A percentile compares a stretch with the other conserved stretches of the same genome.
These are phyloP conservation scores for Sabatieria punctata DNA, from an alignment of 2,888 invertebrate species.

Conservation along the genomic window DNA sequence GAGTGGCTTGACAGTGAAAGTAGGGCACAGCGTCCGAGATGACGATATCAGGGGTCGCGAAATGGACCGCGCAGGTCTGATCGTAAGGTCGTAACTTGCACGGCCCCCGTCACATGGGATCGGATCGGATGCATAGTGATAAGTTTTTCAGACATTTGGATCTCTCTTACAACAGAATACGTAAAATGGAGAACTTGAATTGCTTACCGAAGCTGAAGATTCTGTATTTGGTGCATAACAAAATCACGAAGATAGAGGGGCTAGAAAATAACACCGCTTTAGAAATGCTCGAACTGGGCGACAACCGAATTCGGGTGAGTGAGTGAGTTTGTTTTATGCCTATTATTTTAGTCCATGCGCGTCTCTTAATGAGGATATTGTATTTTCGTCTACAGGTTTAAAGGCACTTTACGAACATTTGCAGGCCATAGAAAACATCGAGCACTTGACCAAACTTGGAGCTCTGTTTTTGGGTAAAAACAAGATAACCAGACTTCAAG, in stretches of 20 bases:
- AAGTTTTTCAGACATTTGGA: slow-evolving; percentile 58
- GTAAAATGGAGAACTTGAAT: slow-evolving; percentile 34
- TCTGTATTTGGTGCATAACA: slow-evolving; percentile 39
- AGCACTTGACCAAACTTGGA: slow-evolving; percentile 52
- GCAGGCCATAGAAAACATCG: slow-evolving; percentile 53
- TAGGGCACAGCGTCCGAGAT: too few species aligned
- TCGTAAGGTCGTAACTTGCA: too few species aligned
- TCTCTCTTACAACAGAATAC: slow-evolving; percentile 72
- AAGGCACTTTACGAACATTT: background rate
- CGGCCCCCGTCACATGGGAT: too few species aligned
- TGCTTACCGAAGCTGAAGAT: slow-evolving; percentile 30
- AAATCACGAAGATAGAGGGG: slow-evolving; percentile 35
- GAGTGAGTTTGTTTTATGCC: too few species aligned
- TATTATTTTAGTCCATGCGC: slow-evolving; percentile 3
- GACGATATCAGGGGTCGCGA: too few species aligned
- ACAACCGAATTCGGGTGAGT: slow-evolving; percentile 65
- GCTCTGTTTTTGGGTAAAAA: slow-evolving; percentile 81
- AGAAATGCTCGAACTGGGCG: slow-evolving; percentile 74
- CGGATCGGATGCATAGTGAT: too few species aligned
- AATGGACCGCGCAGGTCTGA: too few species aligned
- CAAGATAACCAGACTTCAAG: slow-evolving; percentile 70
- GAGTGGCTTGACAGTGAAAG: too few species aligned
- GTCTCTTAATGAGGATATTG: too few species aligned
- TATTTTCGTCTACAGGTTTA: background rate
- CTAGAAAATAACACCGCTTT: slow-evolving; percentile 49